Evolutionary conservation across 2,797 vertebrate species (phyloP), one percentile per base, ranked within the genome.

Genomic region (Xyrichtys novacula): DNA sequence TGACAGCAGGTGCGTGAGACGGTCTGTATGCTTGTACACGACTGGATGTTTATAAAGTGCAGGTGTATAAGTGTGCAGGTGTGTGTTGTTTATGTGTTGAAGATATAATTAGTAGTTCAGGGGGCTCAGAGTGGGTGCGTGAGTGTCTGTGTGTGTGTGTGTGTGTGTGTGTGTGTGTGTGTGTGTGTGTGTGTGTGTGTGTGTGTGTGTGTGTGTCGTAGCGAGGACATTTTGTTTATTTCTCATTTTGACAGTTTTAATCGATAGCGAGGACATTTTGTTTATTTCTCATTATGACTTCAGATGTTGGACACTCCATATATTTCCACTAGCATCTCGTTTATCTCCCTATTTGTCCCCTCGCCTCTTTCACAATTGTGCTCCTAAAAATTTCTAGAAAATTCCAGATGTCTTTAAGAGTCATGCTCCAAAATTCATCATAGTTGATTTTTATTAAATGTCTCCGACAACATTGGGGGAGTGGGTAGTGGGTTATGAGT

Each of bases 171-270:
- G 16, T 34, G 22, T 23, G 16, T 67, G 43, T 42, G 6, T 29
- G 22, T 14, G 42, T 1, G 32, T 34, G 7, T 34, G 11, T 14
- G 11, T 34, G 59, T 59, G 57, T 39, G n/a, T 50, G 14, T n/a
- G 46, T 49, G 16, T 34, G 22, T 23, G 16, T 67, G 43, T 42
- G 6, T 29, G 22, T 14, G 42, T 1, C n/a, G n/a, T n/a, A n/a
- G n/a, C n/a, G n/a, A n/a, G n/a, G n/a, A n/a, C n/a, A n/a, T n/a
- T n/a, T n/a, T n/a, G n/a, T n/a, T n/a, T n/a, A n/a, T n/a, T n/a
- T n/a, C n/a, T 64, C 20, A 65, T 59, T 65, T 20, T 25, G 54
- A 16, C 14, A 50, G 3, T 20, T 15, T 9, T 53, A 12, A n/a
- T n/a, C 14, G 15, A n/a, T 16, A 49, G 2, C 7, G 50, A 28